Base-by-base conservation (phyloP, 2,888 invertebrate genomes). In the Epinotia bilunana region DNA sequence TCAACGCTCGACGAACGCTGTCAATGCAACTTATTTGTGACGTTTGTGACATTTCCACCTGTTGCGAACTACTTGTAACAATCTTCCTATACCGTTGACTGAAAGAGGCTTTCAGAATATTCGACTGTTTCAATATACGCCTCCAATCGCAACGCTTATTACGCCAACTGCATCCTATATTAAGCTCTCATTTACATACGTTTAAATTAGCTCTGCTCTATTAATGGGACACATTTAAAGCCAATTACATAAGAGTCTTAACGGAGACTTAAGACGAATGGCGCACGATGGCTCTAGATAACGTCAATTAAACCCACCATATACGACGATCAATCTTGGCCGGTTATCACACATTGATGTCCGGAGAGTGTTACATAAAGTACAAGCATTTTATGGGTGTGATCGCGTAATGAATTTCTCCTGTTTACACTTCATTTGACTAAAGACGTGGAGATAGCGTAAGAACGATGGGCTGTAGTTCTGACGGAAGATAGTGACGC, bases 251-350 rank as follows among this genome's bases (percentile, higher is more conserved):
- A 80, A 81, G 77, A 57, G 72, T 77, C 77, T 78, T 76, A 72
- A 68, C 70, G 67, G 62, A 73, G 77, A 76, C 72, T 78, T 72
- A 77, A 80, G 80, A 80, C 78, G 78, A 79, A 79, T 80, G 80
- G 79, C 77, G 79, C 77, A 75, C 81, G 84, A 84, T 84, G 78
- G 79, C 79, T 78, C 76, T 77, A 77, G 84, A 85, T 85, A 82
- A 79, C 77, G 83, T 85, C 84, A 86, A 87, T 86, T 85, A 87
- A 83, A 76, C 70, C 73, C 74, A 73, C 77, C 76, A 76, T 70
- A 80, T 77, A 79, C 76, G 80, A 71, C 80, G 82, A 84, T 85
- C 82, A 78, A 79, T 84, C 80, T 82, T 75, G 65, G 64, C 74
- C 63, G 76, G 74, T 78, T 81, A 83, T 79, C 79, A 79, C 78